Conservation (phyloP, 2,797 vertebrate species). For the Tragopan temminckii region DNA sequence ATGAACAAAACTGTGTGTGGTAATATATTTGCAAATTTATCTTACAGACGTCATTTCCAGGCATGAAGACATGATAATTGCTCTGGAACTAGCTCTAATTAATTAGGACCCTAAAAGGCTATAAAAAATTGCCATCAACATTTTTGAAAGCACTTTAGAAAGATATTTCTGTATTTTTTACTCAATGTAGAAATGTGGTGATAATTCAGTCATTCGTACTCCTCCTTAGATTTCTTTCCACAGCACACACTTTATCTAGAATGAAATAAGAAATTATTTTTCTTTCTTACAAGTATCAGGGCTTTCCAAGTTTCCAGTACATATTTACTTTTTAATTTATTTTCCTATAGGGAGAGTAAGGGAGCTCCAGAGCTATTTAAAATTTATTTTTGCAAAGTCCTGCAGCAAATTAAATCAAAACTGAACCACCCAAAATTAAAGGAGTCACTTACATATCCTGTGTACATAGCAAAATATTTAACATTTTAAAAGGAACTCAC, state of each 20-base stretch:
- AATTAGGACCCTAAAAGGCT: background rate
- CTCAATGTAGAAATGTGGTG: background rate
- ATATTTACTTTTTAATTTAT: background rate
- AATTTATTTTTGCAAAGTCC: background rate
- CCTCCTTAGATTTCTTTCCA: background rate
- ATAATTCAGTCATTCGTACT: background rate
- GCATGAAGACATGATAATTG: background rate
- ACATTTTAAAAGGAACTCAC: background rate
- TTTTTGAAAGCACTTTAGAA: slow-evolving; percentile 16
- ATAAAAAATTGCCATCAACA: background rate
- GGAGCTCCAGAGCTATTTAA: background rate
- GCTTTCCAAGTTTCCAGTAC: background rate
- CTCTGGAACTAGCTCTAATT: slow-evolving; percentile 3
- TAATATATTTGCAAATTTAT: slow-evolving; percentile 22
- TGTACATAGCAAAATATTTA: background rate
- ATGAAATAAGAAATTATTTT: background rate
- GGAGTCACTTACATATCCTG: background rate
- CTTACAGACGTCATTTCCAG: slow-evolving; percentile 38
- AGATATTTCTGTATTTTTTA: background rate
- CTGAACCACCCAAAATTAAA: background rate
- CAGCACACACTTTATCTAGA: background rate
- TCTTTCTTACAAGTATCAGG: background rate
- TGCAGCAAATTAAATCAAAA: background rate
- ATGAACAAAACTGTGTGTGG: background rate
- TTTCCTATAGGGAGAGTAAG: background rate